Evolutionary conservation across 2,888 invertebrate genomes (phyloP), one percentile per base, ranked within the genome.

Genomic region (Deilephila elpenor): DNA sequence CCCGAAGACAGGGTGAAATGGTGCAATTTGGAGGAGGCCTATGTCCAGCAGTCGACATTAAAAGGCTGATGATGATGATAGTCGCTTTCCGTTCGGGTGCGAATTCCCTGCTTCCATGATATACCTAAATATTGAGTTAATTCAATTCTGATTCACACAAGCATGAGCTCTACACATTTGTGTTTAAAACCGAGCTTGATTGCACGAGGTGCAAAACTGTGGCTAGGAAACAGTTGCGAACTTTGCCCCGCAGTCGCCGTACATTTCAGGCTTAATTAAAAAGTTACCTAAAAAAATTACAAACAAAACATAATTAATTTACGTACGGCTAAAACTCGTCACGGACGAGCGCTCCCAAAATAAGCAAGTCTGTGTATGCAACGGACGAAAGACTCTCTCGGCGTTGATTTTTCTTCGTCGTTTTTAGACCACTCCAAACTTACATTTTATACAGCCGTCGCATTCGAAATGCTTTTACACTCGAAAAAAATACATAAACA

Each of bases 271-370:
- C 17, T 17, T 56, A 56, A 56, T 56, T 56, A 56, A 56, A 56
- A 56, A 56, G n/a, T 19, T 56, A 44, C 56, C 6, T n/a, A 56
- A 1, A 17, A 51, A 51, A 8, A 51, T 51, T 51, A 51, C 5
- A 56, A 56, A 56, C 56, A n/a, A 56, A 56, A 56, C 17, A 56
- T 56, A 56, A 56, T 56, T 56, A 56, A 56, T 56, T 56, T 56
- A n/a, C 56, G n/a, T n/a, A 56, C n/a, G 56, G 56, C 19, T 56
- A 56, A 19, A 56, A 56, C 44, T 56, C n/a, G n/a, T 56, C n/a
- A 56, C 56, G n/a, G 56, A 14, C 44, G 11, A 56, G 56, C 19
- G 56, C 56, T 53, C 17, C 56, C 56, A 56, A 56, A 56, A 56
- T 19, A n/a, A n/a, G n/a, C 56, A 56, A 56, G n/a, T 56, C 19